Evolutionary conservation across 2,113 vertebrate genomes (phyloP), one percentile per base, ranked within the genome.

Genomic region (Gulo gulo): DNA sequence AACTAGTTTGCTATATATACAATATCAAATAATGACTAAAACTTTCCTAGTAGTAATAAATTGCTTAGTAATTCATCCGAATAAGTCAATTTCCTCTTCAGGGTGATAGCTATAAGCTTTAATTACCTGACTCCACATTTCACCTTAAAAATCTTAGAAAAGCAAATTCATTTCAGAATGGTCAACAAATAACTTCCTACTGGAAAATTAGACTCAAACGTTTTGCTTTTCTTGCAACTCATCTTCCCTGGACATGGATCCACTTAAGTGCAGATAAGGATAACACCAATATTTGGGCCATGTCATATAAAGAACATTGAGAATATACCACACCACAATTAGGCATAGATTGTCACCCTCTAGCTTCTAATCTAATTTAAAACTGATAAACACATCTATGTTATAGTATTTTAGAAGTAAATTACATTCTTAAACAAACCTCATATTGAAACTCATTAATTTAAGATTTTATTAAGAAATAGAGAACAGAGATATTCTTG

Each of bases 21-120:
- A 84, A 57, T 61, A 91, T 36, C 57, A 94, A 94, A n/a, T 80
- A 88, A 87, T 57, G 55, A 89, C 73, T 85, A 90, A 87, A 91
- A 84, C n/a, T n/a, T 92, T 89, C 20, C 13, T n/a, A 65, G 34
- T 45, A 84, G 83, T 42, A 93, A 87, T 39, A 83, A 95, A 50
- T 61, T 63, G 16, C 14, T 92, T 98, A 65, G 24, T 67, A 94
- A 85, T 26, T 92, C 31, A 95, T 88, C 16, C 93, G 34, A 93
- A 67, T 34, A 88, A 36, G 39, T 59, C 12, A 57, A 50, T 45
- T 69, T 26, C 80, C n/a, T 85, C 57, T 88, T 65, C 9, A 15
- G 24, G 47, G 21, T n/a, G 90, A 83, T 20, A 76, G 45, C 12
- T 61, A 14, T 87, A 90, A 91, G 34, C 6, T 96, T 89, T 83